Percentiles rank a stretch among this genome's conserved stretches.
Evolutionary conservation across 2,888 invertebrate species (phyloP).

Genomic region (Trachelus troglodyta): DNA sequence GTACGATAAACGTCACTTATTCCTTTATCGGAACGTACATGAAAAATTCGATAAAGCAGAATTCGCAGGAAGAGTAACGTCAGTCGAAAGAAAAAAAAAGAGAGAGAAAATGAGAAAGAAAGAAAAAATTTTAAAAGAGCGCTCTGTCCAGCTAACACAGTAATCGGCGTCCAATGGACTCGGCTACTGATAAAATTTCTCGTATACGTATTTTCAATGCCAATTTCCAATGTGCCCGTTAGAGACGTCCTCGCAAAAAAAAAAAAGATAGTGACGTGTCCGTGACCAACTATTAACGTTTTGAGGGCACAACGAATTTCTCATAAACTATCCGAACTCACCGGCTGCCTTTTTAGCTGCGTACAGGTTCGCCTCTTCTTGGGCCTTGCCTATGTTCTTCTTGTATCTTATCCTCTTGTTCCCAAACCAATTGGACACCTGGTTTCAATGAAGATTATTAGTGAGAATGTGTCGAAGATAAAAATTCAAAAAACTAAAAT

Average conservation of each 20-base stretch:
- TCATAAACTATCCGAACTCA: slow-evolving; percentile 59
- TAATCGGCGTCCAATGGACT: background rate
- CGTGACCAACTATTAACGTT: background rate
- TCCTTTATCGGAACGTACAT: background rate
- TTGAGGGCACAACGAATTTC: background rate
- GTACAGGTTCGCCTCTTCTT: slow-evolving; percentile 98
- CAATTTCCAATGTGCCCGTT: background rate
- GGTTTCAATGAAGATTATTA: slow-evolving; percentile 38
- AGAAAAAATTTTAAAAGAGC: background rate
- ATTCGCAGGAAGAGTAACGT: background rate
- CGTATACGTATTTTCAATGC: background rate
- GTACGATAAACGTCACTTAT: background rate
- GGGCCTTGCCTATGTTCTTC: slow-evolving; percentile 99
- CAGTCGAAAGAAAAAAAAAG: background rate
- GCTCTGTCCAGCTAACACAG: background rate
- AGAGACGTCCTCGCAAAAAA: background rate
- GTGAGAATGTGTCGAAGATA: background rate
- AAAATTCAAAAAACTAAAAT: background rate
- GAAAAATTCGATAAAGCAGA: background rate
- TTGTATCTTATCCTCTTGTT: slow-evolving; percentile 99
- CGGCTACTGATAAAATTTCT: background rate
- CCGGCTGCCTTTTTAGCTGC: slow-evolving; percentile 98
- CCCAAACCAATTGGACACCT: slow-evolving; percentile 99
- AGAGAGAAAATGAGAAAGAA: background rate
- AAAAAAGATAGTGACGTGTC: background rate